Evolutionary conservation across 92 coral and sea anemone genomes (phyloP).

Genomic region (Phymanthus crucifer): DNA sequence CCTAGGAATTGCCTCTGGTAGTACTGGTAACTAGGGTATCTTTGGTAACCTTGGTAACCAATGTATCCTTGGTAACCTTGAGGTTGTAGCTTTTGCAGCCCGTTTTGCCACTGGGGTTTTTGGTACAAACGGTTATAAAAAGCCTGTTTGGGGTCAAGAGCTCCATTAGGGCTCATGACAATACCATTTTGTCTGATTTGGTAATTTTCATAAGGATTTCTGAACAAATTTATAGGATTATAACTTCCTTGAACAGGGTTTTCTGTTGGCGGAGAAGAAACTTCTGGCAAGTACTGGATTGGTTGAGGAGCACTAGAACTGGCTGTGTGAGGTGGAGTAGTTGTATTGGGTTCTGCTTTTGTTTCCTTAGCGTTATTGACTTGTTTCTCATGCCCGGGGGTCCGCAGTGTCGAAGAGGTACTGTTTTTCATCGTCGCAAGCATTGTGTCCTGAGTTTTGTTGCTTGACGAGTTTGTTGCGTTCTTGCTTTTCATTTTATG

Average conservation of each 20-base stretch:
- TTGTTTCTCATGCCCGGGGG: background rate
- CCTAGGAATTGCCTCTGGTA: background rate
- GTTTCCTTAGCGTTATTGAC: background rate
- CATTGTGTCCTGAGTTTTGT: background rate
- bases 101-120: slow-evolving; percentile 17
- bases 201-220: slow-evolving; percentile 6
- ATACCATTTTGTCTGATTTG: background rate
- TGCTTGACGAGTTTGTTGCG: background rate
- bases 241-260: background rate
- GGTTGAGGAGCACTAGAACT: background rate
- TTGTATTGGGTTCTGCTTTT: background rate
- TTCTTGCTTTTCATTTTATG: background rate
- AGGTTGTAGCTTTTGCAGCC: background rate
- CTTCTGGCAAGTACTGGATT: background rate
- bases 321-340: background rate
- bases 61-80: background rate
- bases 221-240: background rate
- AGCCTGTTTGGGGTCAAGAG: background rate
- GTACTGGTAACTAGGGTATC: background rate
- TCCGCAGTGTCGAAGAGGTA: background rate
- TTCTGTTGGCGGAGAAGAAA: background rate
- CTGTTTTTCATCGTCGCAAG: background rate
- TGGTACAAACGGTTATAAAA: slow-evolving; percentile 14
- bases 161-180: background rate
- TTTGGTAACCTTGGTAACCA: background rate